phyloP scores from a whole-genome alignment of 2,888 invertebrate genomes.

The Zygothrica quintamaculata region DNA sequence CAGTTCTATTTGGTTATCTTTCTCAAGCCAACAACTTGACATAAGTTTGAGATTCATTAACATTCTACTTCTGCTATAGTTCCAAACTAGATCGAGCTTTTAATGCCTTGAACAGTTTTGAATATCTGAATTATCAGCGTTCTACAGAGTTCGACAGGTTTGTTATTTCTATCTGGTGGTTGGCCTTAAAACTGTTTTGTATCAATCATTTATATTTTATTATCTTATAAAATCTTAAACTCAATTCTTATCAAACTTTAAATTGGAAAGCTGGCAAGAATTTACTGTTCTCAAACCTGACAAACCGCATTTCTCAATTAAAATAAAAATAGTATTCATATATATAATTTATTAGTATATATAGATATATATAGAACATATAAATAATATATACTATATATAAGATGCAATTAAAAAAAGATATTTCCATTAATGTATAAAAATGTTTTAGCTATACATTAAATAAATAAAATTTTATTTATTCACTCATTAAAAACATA shows the following conservation, averaged over 20 bases:
- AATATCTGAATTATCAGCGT: slow-evolving; percentile 52
- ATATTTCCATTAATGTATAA: too few relatives aligned
- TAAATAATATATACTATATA: too few relatives aligned
- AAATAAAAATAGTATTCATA: too few relatives aligned
- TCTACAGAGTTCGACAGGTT: slow-evolving; percentile 54
- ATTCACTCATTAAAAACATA: too few relatives aligned
- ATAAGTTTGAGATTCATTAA: background rate
- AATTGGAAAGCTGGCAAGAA: slow-evolving; percentile 28
- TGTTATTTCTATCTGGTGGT: slow-evolving; percentile 56
- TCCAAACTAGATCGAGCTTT: slow-evolving; percentile 32
- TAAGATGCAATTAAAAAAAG: too few relatives aligned
- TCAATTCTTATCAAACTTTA: slow-evolving; percentile 39
- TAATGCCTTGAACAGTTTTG: slow-evolving; percentile 57
- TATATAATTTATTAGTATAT: too few relatives aligned
- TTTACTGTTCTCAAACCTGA: slow-evolving; percentile 26
- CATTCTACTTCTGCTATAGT: background rate
- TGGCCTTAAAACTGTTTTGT: slow-evolving; percentile 3
- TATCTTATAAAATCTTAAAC: slow-evolving; percentile 13
- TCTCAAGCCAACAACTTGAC: slow-evolving; percentile 8
- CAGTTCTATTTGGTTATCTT: background rate
- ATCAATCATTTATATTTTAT: slow-evolving; percentile 8
- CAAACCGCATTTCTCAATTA: too few relatives aligned
- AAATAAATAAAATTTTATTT: too few relatives aligned
- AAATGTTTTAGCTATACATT: too few relatives aligned
- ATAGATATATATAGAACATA: too few relatives aligned